Base-by-base conservation (phyloP, 1,140 invertebrate genomes). In the Solenopsis fugax region DNA sequence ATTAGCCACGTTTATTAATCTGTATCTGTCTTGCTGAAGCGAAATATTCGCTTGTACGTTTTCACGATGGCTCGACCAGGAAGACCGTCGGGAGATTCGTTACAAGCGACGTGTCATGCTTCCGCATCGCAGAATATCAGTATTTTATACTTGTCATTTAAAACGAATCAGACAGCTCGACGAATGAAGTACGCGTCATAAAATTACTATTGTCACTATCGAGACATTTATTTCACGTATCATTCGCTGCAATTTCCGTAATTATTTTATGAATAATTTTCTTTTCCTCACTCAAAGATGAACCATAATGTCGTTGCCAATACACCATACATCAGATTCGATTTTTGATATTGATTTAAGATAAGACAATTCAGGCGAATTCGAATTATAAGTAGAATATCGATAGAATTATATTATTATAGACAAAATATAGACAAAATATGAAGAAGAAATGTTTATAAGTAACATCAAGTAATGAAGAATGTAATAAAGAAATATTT, bases 81-180 rank as follows among this genome's bases (percentile, higher is more conserved):
- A 56, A 45, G 16, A 81, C 56, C n/a, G n/a, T 80, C 64, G 60
- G n/a, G 45, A 80, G 52, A 88, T 88, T 81, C 29, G 52, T 71
- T 67, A 60, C 82, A 29, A 21, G 13, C 21, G 34, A 10, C 41
- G 16, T 45, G 10, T 10, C 34, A 41, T 12, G 71, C 77, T 89
- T 84, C 65, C 77, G 71, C 76, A 56, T 87, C 78, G 41, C 67
- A 60, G 54, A 50, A 48, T 87, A 77, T 89, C 89, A 87, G 65
- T 65, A 84, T 89, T 84, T 71, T 86, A 78, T 89, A 87, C 62
- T 58, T 82, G 89, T 90, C 78, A 90, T 41, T 73, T 21, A 48
- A 45, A 60, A 73, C 67, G 58, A 41, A 80, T 24, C 7, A 29
- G 0, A 67, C 64, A 75, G 16, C 21, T n/a, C 18, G 41, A 37